These are phyloP conservation scores for Pegoplata infirma DNA, from an alignment of 2,888 invertebrate species.

Conservation along the genomic window DNA sequence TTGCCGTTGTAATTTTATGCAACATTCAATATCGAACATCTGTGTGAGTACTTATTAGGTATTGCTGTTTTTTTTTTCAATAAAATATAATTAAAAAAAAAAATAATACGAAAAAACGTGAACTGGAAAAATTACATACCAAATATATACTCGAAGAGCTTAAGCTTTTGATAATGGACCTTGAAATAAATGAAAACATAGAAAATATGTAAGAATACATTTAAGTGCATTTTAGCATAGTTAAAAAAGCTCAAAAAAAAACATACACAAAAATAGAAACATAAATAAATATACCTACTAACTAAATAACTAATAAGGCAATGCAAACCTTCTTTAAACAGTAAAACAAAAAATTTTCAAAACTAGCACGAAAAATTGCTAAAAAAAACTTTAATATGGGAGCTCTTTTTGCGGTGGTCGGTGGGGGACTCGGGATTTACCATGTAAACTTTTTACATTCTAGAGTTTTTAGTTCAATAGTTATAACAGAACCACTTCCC, in stretches of 20 bases:
- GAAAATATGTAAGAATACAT: constrained; percentile 58
- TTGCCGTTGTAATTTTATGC: constrained; percentile 20
- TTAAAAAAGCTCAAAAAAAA: not conserved
- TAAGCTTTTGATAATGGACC: constrained; percentile 60
- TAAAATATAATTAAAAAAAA: constrained; percentile 43
- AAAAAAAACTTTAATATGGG: no score
- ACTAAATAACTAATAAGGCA: not conserved
- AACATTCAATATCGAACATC: constrained; percentile 38
- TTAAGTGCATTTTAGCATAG: constrained; percentile 53
- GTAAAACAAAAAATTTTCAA: no score
- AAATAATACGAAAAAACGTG: constrained; percentile 11
- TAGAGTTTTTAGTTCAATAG: no score
- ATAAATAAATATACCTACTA: not conserved
- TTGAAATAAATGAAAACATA: constrained; percentile 62
- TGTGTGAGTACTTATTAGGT: not conserved
- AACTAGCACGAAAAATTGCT: no score
- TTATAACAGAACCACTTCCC: no score
- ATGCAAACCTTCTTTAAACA: no score
- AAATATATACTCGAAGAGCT: constrained; percentile 8
- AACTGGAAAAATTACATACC: constrained; percentile 15
- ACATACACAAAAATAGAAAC: not conserved
- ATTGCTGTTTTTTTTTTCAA: constrained; percentile 23
- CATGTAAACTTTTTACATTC: no score
- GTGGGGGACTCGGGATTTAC: no score
- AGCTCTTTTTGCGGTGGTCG: no score